Evolutionary conservation across 2,113 vertebrate species (phyloP).

Genomic region (Misgurnus mizolepis): DNA sequence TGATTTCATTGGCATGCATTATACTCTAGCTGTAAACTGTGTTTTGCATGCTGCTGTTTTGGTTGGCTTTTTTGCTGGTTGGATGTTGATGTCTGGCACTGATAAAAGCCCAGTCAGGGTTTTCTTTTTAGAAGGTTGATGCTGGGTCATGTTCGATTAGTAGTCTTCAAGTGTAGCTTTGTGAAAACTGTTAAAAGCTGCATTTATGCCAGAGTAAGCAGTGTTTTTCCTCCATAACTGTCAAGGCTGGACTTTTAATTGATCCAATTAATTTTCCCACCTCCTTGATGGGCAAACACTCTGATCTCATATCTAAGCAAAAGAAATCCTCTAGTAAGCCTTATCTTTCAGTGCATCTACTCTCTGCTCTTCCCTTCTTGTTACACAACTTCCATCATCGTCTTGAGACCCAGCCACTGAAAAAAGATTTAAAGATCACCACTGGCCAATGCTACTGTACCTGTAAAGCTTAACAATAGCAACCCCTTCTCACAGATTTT

Average conservation of each 20-base stretch:
- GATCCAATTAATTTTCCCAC: constrained; percentile 7
- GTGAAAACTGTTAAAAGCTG: constrained; percentile 29
- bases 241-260: constrained; percentile 39
- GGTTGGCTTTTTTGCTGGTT: constrained; percentile 14
- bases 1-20: background rate
- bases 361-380: background rate
- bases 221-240: constrained; percentile 31
- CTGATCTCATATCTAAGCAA: constrained; percentile 5
- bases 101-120: constrained; percentile 26
- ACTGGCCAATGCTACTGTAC: background rate
- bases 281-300: background rate
- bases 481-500: background rate
- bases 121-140: background rate
- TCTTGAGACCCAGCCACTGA: background rate
- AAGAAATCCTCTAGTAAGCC: constrained; percentile 1
- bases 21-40: constrained; percentile 3
- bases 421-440: background rate
- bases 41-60: background rate
- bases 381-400: background rate
- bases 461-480: background rate
- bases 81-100: constrained; percentile 16
- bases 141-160: constrained; percentile 26
- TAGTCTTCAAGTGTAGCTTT: background rate
- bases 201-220: constrained; percentile 31
- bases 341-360: background rate